Evolutionary conservation across 2,113 vertebrate species (phyloP).

Genomic region (Cynopterus brachyotis): DNA sequence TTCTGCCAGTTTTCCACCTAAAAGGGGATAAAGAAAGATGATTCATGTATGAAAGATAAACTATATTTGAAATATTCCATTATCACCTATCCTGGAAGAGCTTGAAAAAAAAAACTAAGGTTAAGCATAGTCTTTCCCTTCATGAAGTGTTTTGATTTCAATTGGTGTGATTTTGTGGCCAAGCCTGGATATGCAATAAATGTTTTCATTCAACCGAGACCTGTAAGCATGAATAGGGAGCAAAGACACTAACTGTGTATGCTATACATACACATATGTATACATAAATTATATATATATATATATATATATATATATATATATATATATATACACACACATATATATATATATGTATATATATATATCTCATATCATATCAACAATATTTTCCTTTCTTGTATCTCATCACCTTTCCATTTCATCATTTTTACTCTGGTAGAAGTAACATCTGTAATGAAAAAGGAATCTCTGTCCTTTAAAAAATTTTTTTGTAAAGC

Average conservation of each 20-base stretch:
- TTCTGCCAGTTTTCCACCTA: not conserved
- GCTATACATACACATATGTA: too few species aligned
- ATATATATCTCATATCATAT: too few species aligned
- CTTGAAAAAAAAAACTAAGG: conserved; percentile 46
- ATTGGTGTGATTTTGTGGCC: conserved; percentile 1
- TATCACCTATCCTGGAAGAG: conserved; percentile 85
- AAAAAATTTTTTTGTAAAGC: not conserved
- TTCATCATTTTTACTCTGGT: conserved; percentile 12
- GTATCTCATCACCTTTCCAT: not conserved
- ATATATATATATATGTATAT: too few species aligned
- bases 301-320: too few species aligned
- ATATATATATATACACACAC: too few species aligned
- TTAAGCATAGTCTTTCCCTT: not conserved
- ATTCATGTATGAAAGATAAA: not conserved
- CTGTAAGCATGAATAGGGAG: not conserved
- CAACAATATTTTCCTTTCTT: not conserved
- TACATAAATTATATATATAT: too few species aligned
- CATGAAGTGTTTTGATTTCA: conserved; percentile 11
- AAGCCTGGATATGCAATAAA: not conserved
- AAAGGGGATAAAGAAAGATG: not conserved
- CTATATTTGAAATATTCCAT: conserved; percentile 79
- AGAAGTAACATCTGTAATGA: not conserved
- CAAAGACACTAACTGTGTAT: not conserved
- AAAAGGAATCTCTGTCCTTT: not conserved
- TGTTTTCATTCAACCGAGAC: not conserved